These are phyloP conservation scores for Hemibagrus guttatus DNA, from an alignment of 2,797 vertebrate species.

Conservation along the genomic window DNA sequence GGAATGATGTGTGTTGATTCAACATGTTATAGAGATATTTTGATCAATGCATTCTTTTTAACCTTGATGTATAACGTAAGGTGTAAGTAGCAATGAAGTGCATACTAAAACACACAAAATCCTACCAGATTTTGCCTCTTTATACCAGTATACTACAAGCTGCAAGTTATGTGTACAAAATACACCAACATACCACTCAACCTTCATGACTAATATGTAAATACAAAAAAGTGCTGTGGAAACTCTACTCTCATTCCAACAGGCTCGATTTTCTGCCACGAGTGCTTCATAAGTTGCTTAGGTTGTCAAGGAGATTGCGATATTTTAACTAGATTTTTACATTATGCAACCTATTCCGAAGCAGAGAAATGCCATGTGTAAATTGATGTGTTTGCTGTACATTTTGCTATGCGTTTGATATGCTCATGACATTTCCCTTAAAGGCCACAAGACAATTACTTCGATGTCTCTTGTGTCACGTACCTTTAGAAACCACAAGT, in stretches of 20 bases:
- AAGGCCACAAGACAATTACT: constrained; percentile 3
- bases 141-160: not conserved
- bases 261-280: not conserved
- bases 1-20: not conserved
- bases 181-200: not conserved
- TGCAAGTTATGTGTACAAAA: not conserved
- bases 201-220: not conserved
- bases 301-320: not conserved
- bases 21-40: not conserved
- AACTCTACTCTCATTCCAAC: not conserved
- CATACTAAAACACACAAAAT: not conserved
- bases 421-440: constrained; percentile 18
- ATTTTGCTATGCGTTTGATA: not conserved
- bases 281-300: not conserved
- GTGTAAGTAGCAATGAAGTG: not conserved
- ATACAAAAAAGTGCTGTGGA: not conserved
- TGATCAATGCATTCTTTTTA: not conserved
- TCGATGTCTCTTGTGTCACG: not conserved
- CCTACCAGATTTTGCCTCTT: not conserved
- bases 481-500: constrained; percentile 24
- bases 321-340: no score
- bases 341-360: not conserved
- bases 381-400: not conserved
- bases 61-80: not conserved
- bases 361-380: not conserved